A percentile compares a stretch with the other conserved stretches of the same genome.
Conservation (phyloP, 1,140 invertebrate genomes). For the Nasonia giraulti region DNA sequence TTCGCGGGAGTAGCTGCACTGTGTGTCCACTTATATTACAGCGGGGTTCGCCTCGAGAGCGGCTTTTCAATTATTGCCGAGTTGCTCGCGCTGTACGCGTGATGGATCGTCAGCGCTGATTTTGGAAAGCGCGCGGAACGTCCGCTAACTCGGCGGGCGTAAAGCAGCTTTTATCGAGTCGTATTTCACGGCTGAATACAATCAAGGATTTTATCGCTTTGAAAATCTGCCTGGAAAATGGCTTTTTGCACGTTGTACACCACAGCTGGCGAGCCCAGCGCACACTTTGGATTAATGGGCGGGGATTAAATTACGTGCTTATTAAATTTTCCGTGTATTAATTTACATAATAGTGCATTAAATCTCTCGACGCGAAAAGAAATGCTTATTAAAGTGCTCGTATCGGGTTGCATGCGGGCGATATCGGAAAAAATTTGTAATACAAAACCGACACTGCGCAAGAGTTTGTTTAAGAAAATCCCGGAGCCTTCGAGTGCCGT, state of each 20-base stretch:
- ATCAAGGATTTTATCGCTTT: no score
- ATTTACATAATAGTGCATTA: slow-evolving; percentile 4
- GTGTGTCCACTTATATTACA: no score
- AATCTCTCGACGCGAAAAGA: background rate
- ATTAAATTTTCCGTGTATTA: background rate
- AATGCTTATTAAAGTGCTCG: no score
- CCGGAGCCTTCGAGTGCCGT: no score
- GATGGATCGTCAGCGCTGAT: background rate
- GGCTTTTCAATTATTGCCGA: slow-evolving; percentile 7
- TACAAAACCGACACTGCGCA: no score
- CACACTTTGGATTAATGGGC: background rate
- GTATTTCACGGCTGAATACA: no score
- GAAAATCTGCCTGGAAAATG: background rate
- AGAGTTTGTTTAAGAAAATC: no score
- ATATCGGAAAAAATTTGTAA: no score
- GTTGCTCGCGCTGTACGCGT: no score
- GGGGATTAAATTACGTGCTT: background rate
- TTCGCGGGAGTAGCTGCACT: background rate
- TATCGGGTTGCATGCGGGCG: no score
- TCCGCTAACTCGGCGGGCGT: no score
- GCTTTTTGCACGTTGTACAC: background rate
- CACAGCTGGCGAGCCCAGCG: background rate
- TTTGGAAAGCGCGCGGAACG: background rate
- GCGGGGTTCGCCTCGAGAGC: background rate
- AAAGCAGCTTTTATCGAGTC: no score